These are phyloP conservation scores for Apolygus lucorum DNA, from an alignment of 1,140 invertebrate species.

Conservation along the genomic window DNA sequence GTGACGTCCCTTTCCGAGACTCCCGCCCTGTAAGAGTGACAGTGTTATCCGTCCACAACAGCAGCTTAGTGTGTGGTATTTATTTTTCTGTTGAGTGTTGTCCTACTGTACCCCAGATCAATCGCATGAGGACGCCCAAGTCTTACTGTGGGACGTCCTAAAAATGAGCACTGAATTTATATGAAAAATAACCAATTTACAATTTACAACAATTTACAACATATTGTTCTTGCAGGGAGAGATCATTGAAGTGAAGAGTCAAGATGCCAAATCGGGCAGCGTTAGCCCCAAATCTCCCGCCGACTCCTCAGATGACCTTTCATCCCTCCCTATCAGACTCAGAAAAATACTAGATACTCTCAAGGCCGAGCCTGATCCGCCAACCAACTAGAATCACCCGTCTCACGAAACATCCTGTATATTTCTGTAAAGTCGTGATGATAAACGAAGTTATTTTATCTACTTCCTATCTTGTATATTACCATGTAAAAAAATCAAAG, in stretches of 20 bases:
- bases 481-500: constrained; percentile 1
- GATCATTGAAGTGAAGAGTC: not conserved
- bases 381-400: not conserved
- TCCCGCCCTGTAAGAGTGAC: no score
- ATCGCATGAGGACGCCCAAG: no score
- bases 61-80: no score
- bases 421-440: not conserved
- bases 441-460: not conserved
- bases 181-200: not conserved
- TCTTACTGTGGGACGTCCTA: no score
- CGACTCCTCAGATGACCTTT: not conserved
- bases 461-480: not conserved
- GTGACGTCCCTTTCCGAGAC: no score
- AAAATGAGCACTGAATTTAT: no score
- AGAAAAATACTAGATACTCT: not conserved
- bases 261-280: not conserved
- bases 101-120: no score
- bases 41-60: no score
- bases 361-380: not conserved
- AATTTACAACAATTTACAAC: not conserved
- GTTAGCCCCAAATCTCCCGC: not conserved
- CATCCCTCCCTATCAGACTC: not conserved
- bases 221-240: not conserved
- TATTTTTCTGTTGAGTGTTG: no score
- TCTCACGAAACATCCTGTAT: not conserved